These are phyloP conservation scores for Autographa pulchrina DNA, from an alignment of 2,888 invertebrate species.

Conservation along the genomic window DNA sequence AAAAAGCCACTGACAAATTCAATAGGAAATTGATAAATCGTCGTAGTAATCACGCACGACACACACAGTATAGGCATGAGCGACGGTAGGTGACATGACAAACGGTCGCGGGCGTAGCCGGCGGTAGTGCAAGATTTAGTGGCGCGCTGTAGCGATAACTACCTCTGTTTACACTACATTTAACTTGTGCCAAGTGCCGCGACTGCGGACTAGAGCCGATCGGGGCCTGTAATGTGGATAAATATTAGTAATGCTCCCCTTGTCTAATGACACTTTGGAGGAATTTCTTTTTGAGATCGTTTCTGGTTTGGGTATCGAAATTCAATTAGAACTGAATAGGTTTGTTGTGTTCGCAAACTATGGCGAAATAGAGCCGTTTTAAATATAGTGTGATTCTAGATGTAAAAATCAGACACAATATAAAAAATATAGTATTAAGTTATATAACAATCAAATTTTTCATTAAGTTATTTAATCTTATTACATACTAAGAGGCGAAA, in stretches of 20 bases:
- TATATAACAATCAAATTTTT: too few species aligned
- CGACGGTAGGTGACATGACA: slow-evolving; percentile 78
- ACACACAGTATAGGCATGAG: slow-evolving; percentile 67
- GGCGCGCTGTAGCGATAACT: slow-evolving; percentile 81
- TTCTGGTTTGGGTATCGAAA: background rate
- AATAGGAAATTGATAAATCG: slow-evolving; percentile 63
- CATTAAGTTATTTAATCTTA: too few species aligned
- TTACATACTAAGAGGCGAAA: slow-evolving; percentile 11
- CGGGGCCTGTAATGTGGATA: slow-evolving; percentile 64
- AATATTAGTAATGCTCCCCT: slow-evolving; percentile 66
- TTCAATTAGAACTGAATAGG: too few species aligned
- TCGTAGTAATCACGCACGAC: slow-evolving; percentile 67
- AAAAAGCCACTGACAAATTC: slow-evolving; percentile 24
- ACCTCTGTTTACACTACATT: slow-evolving; percentile 87
- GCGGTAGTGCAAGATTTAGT: slow-evolving; percentile 80
- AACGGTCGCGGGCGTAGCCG: slow-evolving; percentile 70
- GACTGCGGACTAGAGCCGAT: slow-evolving; percentile 67
- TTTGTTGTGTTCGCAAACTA: too few species aligned
- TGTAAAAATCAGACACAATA: too few species aligned
- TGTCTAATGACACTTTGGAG: slow-evolving; percentile 53
- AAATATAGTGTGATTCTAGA: too few species aligned
- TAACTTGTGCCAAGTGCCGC: slow-evolving; percentile 83
- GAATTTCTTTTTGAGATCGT: background rate
- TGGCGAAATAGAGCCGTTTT: too few species aligned
- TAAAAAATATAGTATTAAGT: too few species aligned